Base-by-base conservation (phyloP, 2,888 invertebrate genomes). In the Herminia tarsipennalis region DNA sequence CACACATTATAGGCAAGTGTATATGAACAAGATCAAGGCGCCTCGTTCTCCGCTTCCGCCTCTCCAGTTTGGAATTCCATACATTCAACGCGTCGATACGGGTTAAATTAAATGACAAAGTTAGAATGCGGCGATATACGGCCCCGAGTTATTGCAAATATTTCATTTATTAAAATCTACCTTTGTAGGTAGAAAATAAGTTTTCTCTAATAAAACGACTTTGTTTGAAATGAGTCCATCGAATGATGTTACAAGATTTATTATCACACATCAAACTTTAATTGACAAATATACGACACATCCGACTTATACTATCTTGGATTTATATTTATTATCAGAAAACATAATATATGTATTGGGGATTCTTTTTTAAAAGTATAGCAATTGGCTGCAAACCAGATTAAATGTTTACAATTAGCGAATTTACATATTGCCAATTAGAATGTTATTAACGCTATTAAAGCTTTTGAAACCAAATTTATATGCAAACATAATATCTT, bases 11-110 rank as follows among this genome's bases (percentile, higher is more conserved):
- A 47, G 37, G 42, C 60, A 58, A 44, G 53, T 68, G 50, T 65
- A 55, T 60, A 60, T 66, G 75, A 68, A 72, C 80, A 83, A 88
- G 86, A 88, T 89, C 86, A 88, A 88, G 84, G 87, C 77, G 67
- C 76, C 72, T 66, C 68, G 66, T 67, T 73, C 70, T 66, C 82
- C 78, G 78, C 82, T 86, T 89, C 88, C 88, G 87, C 77, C 82
- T 83, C 78, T 83, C 76, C 70, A 70, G 66, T 70, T 66, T 59
- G 78, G 75, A 81, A 87, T 87, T 80, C 79, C 74, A 62, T 64
- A 68, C 72, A 60, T 62, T 63, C 66, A 41, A 47, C 40, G 48
- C 45, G 54, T 57, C 66, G 45, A 60, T 66, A 67, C 60, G 41
- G 60, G 64, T 66, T 66, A 60, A 57, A 66, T 66, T 63, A 55